A percentile compares a stretch with the other conserved stretches of the same genome.
phyloP scores from a whole-genome alignment of 2,888 invertebrate genomes.

The Eulithis testata region DNA sequence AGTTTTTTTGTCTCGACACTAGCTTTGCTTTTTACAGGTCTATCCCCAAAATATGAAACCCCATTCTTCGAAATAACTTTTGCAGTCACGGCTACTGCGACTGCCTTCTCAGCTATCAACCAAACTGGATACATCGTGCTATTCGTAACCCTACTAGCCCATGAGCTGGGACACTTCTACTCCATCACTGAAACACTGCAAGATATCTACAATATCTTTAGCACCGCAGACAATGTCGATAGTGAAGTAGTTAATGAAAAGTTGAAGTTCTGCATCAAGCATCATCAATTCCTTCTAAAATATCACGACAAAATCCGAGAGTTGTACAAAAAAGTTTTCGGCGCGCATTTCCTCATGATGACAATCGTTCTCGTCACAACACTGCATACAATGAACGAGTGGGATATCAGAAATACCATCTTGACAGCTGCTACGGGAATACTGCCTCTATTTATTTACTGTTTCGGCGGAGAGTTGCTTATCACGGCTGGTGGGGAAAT shows the following conservation, averaged over 20 bases:
- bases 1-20: too few relatives aligned
- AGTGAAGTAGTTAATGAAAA: conserved; percentile 45
- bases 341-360: conserved; percentile 65
- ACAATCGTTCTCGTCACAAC: conserved; percentile 63
- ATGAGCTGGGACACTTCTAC: conserved; percentile 64
- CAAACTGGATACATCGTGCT: conserved; percentile 67
- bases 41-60: conserved; percentile 59
- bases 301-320: conserved; percentile 55
- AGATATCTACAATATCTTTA: conserved; percentile 46
- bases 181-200: conserved; percentile 58
- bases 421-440: conserved; percentile 60
- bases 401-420: conserved; percentile 62
- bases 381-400: conserved; percentile 61
- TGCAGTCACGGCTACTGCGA: conserved; percentile 52
- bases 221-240: conserved; percentile 18
- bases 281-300: conserved; percentile 60
- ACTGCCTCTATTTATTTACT: conserved; percentile 63
- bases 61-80: conserved; percentile 62
- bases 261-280: conserved; percentile 58
- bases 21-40: conserved; percentile 48
- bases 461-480: conserved; percentile 65
- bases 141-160: conserved; percentile 57
- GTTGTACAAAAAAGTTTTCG: conserved; percentile 58
- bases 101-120: conserved; percentile 62
- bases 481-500: conserved; percentile 56